phyloP scores from a whole-genome alignment of 2,888 invertebrate species.

The Epirrhoe tristata region DNA sequence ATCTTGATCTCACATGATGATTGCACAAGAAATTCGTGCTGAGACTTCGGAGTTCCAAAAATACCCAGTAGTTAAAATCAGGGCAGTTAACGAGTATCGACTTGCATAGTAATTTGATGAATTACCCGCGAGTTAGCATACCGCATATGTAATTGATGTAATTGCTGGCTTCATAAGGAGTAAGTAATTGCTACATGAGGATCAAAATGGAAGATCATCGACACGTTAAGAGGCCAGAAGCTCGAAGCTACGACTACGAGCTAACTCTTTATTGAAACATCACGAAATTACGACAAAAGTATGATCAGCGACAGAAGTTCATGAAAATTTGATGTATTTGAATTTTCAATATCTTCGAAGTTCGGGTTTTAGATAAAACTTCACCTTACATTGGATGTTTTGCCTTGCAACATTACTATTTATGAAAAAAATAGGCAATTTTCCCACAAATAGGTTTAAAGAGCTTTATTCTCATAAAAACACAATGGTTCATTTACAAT shows the following conservation, averaged over 20 bases:
- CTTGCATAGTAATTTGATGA: slow-evolving; percentile 37
- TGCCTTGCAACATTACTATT: too few species aligned
- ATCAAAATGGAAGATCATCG: slow-evolving; percentile 3
- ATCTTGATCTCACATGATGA: background rate
- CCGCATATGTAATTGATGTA: slow-evolving; percentile 20
- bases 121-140: slow-evolving; percentile 40
- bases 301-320: too few species aligned
- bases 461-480: too few species aligned
- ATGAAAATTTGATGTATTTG: too few species aligned
- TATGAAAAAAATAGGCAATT: too few species aligned
- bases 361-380: too few species aligned
- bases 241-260: background rate
- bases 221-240: background rate
- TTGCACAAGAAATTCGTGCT: slow-evolving; percentile 1
- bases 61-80: slow-evolving; percentile 44
- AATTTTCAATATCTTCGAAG: too few species aligned
- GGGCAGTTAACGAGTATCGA: slow-evolving; percentile 40
- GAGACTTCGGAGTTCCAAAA: slow-evolving; percentile 30
- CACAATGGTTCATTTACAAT: too few species aligned
- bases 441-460: too few species aligned
- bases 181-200: background rate
- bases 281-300: too few species aligned
- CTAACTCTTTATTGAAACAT: too few species aligned
- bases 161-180: slow-evolving; percentile 12
- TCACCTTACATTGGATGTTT: too few species aligned